phyloP scores from a whole-genome alignment of 2,797 vertebrate genomes.

The Halcyon smyrnensis region DNA sequence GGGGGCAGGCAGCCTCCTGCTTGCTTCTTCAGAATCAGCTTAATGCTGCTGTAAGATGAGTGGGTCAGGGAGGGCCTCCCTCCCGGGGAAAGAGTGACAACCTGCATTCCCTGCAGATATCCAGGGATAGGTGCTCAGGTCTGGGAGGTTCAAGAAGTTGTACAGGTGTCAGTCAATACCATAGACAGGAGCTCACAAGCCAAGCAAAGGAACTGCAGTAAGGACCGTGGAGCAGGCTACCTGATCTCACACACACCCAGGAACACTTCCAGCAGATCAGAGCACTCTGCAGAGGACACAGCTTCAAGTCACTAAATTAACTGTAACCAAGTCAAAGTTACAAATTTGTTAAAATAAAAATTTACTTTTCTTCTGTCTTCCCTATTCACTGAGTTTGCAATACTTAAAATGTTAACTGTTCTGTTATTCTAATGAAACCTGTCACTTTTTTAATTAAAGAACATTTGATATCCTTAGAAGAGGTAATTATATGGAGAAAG shows the following conservation, averaged over 20 bases:
- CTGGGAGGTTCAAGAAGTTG: background rate
- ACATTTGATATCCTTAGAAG: background rate
- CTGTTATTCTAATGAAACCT: background rate
- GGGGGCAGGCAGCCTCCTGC: too few relatives aligned
- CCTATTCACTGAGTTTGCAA: background rate
- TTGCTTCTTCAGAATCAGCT: too few relatives aligned
- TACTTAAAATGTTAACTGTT: background rate
- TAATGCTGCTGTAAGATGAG: background rate
- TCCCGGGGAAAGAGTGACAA: background rate
- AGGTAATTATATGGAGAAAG: background rate
- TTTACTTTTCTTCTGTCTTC: background rate
- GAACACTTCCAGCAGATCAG: background rate
- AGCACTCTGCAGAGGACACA: background rate
- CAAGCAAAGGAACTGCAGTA: background rate
- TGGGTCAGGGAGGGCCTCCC: background rate
- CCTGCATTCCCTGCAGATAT: too few relatives aligned
- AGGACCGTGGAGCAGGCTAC: background rate
- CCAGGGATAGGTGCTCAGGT: too few relatives aligned
- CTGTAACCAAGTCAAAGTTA: too few relatives aligned
- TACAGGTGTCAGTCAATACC: background rate
- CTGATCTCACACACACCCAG: accelerated
- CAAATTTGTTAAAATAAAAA: too few relatives aligned
- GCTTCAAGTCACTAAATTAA: background rate
- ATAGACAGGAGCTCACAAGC: background rate
- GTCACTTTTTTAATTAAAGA: background rate